Conservation (phyloP, 2,888 invertebrate genomes). For the Meta bourneti region DNA sequence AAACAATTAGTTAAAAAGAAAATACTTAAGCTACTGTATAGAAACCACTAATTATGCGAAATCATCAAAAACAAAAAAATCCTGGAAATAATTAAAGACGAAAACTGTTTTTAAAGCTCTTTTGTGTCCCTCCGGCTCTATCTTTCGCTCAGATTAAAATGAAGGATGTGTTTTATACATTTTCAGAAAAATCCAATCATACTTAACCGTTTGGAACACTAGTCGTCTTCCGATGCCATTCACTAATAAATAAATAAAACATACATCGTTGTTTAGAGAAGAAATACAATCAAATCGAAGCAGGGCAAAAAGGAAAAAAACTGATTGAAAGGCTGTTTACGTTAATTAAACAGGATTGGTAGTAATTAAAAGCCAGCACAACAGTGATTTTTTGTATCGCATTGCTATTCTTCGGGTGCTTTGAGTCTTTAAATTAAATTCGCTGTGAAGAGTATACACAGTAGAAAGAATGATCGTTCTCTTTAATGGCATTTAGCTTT, state of each 20-base stretch:
- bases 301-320: neutral
- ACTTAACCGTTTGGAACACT: neutral
- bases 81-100: neutral
- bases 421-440: neutral
- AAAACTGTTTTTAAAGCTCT: neutral
- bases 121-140: neutral
- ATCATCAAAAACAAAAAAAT: neutral
- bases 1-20: neutral
- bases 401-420: neutral
- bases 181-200: slow-evolving; percentile 44
- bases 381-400: neutral
- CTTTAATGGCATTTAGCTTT: neutral
- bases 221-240: neutral
- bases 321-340: slow-evolving; percentile 26
- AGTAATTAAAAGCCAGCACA: slow-evolving; percentile 44
- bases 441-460: neutral
- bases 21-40: neutral
- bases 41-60: neutral
- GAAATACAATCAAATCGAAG: neutral
- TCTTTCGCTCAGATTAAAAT: neutral
- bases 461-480: neutral
- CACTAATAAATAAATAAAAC: neutral
- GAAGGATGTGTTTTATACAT: slow-evolving; percentile 4
- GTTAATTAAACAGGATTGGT: slow-evolving; percentile 45
- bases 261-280: neutral